Percentiles rank a stretch among this genome's conserved stretches.
Evolutionary conservation across 2,113 vertebrate genomes (phyloP).

Genomic region (Corythaixoides concolor): DNA sequence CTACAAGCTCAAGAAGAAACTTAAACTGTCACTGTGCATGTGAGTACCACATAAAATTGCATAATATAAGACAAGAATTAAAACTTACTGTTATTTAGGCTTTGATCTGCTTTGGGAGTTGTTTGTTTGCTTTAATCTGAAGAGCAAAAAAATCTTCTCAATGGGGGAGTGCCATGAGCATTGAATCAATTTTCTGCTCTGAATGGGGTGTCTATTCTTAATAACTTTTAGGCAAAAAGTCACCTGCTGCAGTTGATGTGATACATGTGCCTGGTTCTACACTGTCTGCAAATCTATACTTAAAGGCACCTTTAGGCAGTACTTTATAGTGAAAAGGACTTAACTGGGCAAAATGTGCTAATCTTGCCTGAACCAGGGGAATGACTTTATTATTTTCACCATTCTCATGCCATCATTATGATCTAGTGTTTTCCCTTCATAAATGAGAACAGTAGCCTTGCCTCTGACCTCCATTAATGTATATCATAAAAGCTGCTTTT

Average conservation of each 20-base stretch:
- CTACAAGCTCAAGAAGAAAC: background rate
- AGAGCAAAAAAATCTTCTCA: background rate
- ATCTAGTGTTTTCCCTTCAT: background rate
- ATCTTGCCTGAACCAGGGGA: background rate
- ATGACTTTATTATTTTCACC: slow-evolving; percentile 5
- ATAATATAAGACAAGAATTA: background rate
- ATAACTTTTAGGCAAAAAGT: background rate
- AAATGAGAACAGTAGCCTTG: slow-evolving; percentile 25
- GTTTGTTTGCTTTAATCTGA: background rate
- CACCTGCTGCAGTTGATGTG: background rate
- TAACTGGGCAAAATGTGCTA: slow-evolving; percentile 19
- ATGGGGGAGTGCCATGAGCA: background rate
- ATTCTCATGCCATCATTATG: background rate
- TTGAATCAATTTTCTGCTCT: background rate
- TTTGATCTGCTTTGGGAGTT: background rate
- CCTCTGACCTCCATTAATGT: slow-evolving; percentile 25
- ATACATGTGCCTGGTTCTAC: background rate
- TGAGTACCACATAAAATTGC: background rate
- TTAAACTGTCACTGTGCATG: background rate
- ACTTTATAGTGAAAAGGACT: background rate
- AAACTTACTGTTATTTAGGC: background rate
- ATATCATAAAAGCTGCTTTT: slow-evolving; percentile 12
- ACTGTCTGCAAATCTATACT: background rate
- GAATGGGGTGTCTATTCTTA: background rate
- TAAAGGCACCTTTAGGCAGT: background rate